These are phyloP conservation scores for Stenchaetothrips biformis DNA, from an alignment of 2,888 invertebrate genomes.

Conservation along the genomic window DNA sequence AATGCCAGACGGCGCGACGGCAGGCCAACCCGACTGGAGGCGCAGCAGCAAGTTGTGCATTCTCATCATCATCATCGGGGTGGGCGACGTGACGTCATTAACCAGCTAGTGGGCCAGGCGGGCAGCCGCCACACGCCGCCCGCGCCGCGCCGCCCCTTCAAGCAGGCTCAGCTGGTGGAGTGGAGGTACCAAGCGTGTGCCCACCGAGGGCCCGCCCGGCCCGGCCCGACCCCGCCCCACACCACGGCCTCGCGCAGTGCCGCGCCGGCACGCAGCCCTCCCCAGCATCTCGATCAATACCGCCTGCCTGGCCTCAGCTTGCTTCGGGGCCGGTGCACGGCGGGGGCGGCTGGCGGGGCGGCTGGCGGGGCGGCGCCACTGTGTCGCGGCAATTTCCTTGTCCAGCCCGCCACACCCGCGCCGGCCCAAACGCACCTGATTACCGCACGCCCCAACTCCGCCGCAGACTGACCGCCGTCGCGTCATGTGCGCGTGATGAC, in stretches of 20 bases:
- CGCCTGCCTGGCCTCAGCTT: background rate
- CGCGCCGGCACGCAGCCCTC: conserved; percentile 25
- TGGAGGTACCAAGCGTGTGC: background rate
- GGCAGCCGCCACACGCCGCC: background rate
- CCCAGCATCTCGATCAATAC: conserved; percentile 27
- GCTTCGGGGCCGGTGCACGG: background rate
- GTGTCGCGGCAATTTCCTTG: background rate
- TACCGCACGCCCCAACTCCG: background rate
- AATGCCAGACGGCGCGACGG: background rate
- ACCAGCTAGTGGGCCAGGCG: background rate
- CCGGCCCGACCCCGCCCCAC: conserved; percentile 26
- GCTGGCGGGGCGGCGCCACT: background rate
- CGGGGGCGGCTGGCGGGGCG: background rate
- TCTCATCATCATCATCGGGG: too few relatives aligned
- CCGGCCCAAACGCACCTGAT: background rate
- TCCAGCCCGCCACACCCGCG: background rate
- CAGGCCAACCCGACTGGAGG: too few relatives aligned
- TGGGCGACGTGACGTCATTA: too few relatives aligned
- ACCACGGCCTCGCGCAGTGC: background rate
- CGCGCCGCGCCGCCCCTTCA: background rate
- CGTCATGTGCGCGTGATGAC: too few relatives aligned
- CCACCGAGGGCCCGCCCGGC: conserved; percentile 29
- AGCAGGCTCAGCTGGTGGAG: conserved; percentile 6
- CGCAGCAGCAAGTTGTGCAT: too few relatives aligned
- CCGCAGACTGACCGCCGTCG: background rate